Evolutionary conservation across 2,797 vertebrate genomes (phyloP).

Genomic region (Alauda arvensis): DNA sequence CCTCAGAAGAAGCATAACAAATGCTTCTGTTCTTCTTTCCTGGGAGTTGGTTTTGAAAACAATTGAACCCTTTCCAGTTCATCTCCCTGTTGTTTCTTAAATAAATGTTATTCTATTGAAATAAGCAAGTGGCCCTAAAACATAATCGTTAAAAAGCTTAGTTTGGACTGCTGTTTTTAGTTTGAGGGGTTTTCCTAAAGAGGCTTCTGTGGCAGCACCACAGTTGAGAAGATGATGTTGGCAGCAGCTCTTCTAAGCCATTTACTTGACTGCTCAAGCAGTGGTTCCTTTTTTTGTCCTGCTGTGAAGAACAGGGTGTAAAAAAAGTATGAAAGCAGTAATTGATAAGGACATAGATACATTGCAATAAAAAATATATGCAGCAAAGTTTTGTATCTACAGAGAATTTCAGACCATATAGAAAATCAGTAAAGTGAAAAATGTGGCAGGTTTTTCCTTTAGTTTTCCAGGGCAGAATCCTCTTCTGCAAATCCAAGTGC

Average conservation of each 20-base stretch:
- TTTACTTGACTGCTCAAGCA: background rate
- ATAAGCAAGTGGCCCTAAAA: background rate
- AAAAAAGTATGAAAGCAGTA: background rate
- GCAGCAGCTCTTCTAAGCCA: background rate
- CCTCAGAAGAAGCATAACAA: background rate
- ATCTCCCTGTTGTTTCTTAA: background rate
- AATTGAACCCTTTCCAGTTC: background rate
- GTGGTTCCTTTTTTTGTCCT: background rate
- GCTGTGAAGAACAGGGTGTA: background rate
- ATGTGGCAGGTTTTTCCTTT: background rate
- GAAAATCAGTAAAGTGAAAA: constrained; percentile 30
- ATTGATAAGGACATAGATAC: background rate
- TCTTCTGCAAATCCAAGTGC: background rate
- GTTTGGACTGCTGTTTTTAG: background rate
- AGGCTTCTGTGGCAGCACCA: background rate
- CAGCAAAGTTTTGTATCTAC: background rate
- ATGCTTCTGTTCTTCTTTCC: background rate
- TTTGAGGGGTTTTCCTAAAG: background rate
- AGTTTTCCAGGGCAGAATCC: background rate
- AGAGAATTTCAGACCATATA: background rate
- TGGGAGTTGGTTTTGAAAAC: constrained; percentile 1
- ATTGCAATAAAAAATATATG: background rate
- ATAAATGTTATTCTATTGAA: background rate
- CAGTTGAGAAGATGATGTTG: background rate
- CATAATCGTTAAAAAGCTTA: background rate